Evolutionary conservation across 2,888 invertebrate species (phyloP), one percentile per base, ranked within the genome.

Genomic region (Micoletzkya japonica): DNA sequence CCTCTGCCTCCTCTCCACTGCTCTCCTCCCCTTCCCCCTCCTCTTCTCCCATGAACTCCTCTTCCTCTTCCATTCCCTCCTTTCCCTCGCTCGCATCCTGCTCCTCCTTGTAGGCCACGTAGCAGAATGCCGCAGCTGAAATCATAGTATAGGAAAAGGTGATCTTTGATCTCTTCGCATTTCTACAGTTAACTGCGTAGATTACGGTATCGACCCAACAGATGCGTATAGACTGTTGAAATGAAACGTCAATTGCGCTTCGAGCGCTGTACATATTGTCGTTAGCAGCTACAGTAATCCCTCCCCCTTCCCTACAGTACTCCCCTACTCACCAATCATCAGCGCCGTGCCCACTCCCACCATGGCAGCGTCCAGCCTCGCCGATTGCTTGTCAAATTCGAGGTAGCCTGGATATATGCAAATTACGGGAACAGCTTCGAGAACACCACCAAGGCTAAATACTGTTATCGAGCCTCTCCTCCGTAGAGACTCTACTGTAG

Each of bases 81-180:
- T 67, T 66, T 44, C 59, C 30, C n/a, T 70, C 57, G 69, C 81
- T 79, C 0, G 77, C 77, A 30, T 77, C 77, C 20, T 68, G 50
- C 59, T 82, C 82, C 64, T 82, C 81, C 61, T 73, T 74, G 71
- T 80, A 83, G 0, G 83, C 83, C 20, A 72, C 72, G 59, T 76
- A 80, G 36, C 80, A 74, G 72, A 82, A 83, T 7, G 67, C 50
- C 1, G 71, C 77, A 49, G 78, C 76, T 56, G 36, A 14, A n/a
- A n/a, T n/a, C n/a, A 30, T 44, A 1, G 4, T n/a, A 44, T 58
- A 6, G 34, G 4, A 39, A 4, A 26, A 60, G 26, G 4, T 6
- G 36, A 58, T 4, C 28, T 4, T 34, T 58, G 14, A 56, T 30
- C 14, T 24, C 28, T 28, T 56, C 24, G 4, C 2, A 28, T 24